Evolutionary conservation across 2,888 invertebrate species (phyloP), one percentile per base, ranked within the genome.

Genomic region (Heliconius cydno): DNA sequence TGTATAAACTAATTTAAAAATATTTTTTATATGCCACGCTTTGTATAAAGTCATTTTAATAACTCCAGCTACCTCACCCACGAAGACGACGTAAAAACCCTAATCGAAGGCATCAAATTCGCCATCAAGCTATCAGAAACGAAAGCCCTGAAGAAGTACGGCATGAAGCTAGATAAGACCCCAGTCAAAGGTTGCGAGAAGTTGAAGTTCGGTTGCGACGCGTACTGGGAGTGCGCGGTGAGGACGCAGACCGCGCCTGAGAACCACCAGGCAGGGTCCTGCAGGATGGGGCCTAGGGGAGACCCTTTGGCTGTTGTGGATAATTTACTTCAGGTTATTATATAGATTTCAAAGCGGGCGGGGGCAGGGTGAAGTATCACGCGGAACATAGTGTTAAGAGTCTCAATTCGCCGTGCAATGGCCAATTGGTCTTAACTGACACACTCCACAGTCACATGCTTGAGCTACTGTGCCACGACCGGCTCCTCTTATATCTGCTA

Each of bases 101-200:
- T 98, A 52, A 96, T 98, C 13, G 98, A 98, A 87, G 98, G 98
- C 75, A 97, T 98, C 84, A 98, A 97, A 88, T 97, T 98, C 87
- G 96, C 97, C 12, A 95, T 98, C 76, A 95, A 95, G 78, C 90
- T 98, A 6, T 95, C 97, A 0, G 96, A 98, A 88, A 97, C 97
- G 0, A 96, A 96, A 82, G 92, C 94, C 0, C 85, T 95, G 34
- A 92, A 92, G 84, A 88, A 91, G 78, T 98, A 97, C 86, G 98
- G 98, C 0, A 96, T 98, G 89, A 94, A 96, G 77, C 87, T 98
- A 84, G 98, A 98, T 91, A 96, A 94, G 84, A 98, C 97, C 0
- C 97, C 96, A 0, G 97, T 96, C 0, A 88, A 88, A 22, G 98
- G 97, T 5, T 98, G 98, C 89, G 97, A 97, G 89, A 95, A 96